Evolutionary conservation across 2,888 invertebrate genomes (phyloP).

Genomic region (Torymus aiolomorphi): DNA sequence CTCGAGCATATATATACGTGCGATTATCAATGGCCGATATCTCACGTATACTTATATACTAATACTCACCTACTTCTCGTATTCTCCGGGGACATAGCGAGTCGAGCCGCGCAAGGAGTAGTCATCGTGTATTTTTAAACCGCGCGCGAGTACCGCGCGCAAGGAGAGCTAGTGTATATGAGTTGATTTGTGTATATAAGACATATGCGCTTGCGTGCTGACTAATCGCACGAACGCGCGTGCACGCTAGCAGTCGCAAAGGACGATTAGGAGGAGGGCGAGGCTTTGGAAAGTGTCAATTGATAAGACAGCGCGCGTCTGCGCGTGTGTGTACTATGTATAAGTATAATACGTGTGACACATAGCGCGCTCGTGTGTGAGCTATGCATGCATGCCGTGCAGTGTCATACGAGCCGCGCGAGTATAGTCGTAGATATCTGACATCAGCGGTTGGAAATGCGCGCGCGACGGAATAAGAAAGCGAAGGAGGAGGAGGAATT

Average conservation of each 20-base stretch:
- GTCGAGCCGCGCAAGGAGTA: slow-evolving; percentile 1
- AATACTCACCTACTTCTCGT: background rate
- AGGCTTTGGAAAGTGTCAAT: background rate
- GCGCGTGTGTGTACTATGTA: background rate
- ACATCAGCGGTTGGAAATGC: slow-evolving; percentile 49
- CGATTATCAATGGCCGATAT: background rate
- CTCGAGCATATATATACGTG: too few species aligned
- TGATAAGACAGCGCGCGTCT: too few species aligned
- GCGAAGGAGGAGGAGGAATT: background rate
- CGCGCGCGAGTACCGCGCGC: background rate
- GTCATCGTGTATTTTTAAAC: slow-evolving; percentile 56
- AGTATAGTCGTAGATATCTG: slow-evolving; percentile 9
- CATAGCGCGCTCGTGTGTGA: slow-evolving; percentile 16
- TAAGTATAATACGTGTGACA: slow-evolving; percentile 11
- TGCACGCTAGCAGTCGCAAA: background rate
- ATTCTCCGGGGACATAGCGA: slow-evolving; percentile 12
- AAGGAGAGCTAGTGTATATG: too few species aligned
- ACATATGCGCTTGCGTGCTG: too few species aligned
- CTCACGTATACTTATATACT: background rate
- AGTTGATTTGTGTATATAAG: too few species aligned
- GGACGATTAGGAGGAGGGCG: background rate
- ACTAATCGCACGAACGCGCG: too few species aligned
- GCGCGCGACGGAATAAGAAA: slow-evolving; percentile 16
- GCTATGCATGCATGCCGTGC: slow-evolving; percentile 47
- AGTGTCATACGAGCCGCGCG: slow-evolving; percentile 50